Percentiles rank a stretch among this genome's conserved stretches.
These are phyloP conservation scores for Uropetala carovei DNA, from an alignment of 2,888 invertebrate species.

Conservation along the genomic window DNA sequence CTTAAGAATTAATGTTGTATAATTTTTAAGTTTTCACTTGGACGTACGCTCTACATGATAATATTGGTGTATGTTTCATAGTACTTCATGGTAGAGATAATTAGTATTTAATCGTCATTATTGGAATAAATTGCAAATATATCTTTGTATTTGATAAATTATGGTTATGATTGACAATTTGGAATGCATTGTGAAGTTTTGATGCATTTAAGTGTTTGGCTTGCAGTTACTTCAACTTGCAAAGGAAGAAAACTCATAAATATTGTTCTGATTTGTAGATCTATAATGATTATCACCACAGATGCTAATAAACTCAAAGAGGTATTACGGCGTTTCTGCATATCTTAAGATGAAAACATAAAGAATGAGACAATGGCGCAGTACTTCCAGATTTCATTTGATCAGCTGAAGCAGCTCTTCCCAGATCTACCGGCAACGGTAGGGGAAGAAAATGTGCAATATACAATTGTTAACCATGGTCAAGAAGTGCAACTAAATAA, in stretches of 20 bases:
- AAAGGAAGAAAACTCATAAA: neutral
- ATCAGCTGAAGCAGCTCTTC: slow-evolving; percentile 57
- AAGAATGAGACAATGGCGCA: slow-evolving; percentile 55
- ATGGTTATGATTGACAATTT: neutral
- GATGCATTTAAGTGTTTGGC: neutral
- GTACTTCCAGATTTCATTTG: slow-evolving; percentile 53
- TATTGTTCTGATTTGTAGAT: neutral
- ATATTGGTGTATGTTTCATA: neutral
- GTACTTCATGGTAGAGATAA: neutral
- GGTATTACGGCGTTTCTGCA: neutral
- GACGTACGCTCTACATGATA: neutral
- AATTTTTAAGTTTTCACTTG: neutral
- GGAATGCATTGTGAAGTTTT: neutral
- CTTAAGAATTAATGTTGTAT: neutral
- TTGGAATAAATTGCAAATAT: too few relatives aligned
- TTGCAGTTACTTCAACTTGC: neutral
- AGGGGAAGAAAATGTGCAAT: slow-evolving; percentile 47
- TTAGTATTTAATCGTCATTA: neutral
- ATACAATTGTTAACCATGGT: slow-evolving; percentile 37
- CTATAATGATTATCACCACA: neutral
- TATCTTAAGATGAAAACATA: slow-evolving; percentile 9
- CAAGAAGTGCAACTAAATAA: slow-evolving; percentile 32
- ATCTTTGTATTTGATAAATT: too few relatives aligned
- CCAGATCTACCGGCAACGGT: slow-evolving; percentile 28
- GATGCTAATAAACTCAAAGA: neutral